Percentiles rank a stretch among this genome's conserved stretches.
Evolutionary conservation across 2,113 vertebrate genomes (phyloP).

Genomic region (Psophia crepitans): DNA sequence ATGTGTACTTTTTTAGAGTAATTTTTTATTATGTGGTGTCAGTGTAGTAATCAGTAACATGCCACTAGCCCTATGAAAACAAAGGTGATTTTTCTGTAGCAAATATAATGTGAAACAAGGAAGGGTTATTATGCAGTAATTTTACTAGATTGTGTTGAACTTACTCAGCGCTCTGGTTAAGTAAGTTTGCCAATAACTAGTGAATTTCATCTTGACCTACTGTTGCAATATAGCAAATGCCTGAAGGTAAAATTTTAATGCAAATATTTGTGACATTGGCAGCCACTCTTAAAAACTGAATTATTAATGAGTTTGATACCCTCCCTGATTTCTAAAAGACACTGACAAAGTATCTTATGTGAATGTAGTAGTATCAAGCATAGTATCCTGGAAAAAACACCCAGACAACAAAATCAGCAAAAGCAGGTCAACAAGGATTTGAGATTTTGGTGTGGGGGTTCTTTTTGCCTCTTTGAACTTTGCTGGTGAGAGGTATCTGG

Average conservation of each 20-base stretch:
- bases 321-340: neutral
- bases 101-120: neutral
- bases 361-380: neutral
- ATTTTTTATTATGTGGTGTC: neutral
- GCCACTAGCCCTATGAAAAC: neutral
- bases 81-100: neutral
- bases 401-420: neutral
- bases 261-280: conserved; percentile 2
- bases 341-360: neutral
- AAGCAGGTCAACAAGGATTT: neutral
- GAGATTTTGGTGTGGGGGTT: neutral
- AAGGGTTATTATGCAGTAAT: neutral
- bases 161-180: neutral
- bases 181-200: neutral
- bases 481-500: neutral
- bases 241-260: conserved; percentile 12
- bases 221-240: neutral
- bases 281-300: neutral
- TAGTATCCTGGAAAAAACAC: neutral
- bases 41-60: neutral
- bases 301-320: neutral
- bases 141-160: neutral
- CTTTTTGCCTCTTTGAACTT: neutral
- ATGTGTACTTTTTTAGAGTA: neutral
- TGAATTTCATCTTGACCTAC: neutral